phyloP scores from a whole-genome alignment of 2,888 invertebrate species.

The Caenorhabditis afra region DNA sequence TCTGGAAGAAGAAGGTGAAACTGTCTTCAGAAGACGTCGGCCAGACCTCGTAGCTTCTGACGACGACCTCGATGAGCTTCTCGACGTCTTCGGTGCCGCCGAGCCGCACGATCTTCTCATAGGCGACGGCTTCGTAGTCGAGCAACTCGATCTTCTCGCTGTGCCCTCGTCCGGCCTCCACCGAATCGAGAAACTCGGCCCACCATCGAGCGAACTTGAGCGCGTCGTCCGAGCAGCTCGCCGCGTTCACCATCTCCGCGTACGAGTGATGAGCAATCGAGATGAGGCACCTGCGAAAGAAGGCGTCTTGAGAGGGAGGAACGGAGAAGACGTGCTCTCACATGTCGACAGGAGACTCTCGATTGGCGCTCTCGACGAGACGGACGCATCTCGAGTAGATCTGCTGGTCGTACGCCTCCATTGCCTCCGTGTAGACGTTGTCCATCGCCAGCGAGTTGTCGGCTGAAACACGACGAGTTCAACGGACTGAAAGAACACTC shows the following conservation, averaged over 20 bases:
- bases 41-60: conserved; percentile 48
- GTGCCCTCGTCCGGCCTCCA: conserved; percentile 56
- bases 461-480: conserved; percentile 19
- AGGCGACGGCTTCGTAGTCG: conserved; percentile 56
- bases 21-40: neutral
- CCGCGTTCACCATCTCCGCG: conserved; percentile 59
- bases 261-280: conserved; percentile 67
- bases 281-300: conserved; percentile 55
- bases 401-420: conserved; percentile 67
- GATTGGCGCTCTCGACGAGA: conserved; percentile 61
- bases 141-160: conserved; percentile 54
- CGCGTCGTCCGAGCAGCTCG: conserved; percentile 55
- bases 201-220: conserved; percentile 65
- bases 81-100: conserved; percentile 37
- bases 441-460: conserved; percentile 38
- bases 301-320: neutral
- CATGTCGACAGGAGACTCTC: conserved; percentile 62
- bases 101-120: conserved; percentile 40
- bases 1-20: conserved; percentile 22
- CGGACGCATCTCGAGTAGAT: conserved; percentile 67
- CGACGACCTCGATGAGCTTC: conserved; percentile 50
- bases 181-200: conserved; percentile 64
- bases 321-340: conserved; percentile 6
- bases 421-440: conserved; percentile 56
- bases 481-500: neutral